phyloP scores from a whole-genome alignment of 92 coral and sea anemone genomes.

The Palythoa grandiflora region DNA sequence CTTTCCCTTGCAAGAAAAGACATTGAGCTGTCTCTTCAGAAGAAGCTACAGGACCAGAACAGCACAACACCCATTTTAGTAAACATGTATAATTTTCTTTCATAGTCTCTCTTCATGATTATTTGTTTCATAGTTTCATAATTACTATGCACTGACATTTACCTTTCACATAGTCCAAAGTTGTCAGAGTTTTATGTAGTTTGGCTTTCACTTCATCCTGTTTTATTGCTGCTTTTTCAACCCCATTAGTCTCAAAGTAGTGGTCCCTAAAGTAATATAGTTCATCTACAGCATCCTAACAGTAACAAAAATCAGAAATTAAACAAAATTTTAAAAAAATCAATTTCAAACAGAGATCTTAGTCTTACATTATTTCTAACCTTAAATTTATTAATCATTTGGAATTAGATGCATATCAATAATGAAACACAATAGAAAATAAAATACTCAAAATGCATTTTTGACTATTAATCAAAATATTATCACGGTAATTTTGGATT shows the following conservation, averaged over 20 bases:
- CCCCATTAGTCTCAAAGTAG: slow-evolving; percentile 91
- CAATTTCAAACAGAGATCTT: background rate
- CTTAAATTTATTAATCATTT: background rate
- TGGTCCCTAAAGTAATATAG: slow-evolving; percentile 92
- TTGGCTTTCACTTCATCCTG: slow-evolving; percentile 75
- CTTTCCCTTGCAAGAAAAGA: slow-evolving; percentile 90
- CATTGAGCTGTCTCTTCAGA: slow-evolving; percentile 86
- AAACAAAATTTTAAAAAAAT: too few relatives aligned
- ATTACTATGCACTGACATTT: background rate
- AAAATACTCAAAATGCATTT: too few relatives aligned
- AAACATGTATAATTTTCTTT: background rate
- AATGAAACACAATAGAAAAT: too few relatives aligned
- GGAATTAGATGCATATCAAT: background rate
- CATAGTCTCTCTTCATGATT: too few relatives aligned
- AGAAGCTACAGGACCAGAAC: slow-evolving; percentile 56
- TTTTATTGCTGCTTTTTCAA: slow-evolving; percentile 86
- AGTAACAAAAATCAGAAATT: background rate
- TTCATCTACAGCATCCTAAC: slow-evolving; percentile 86
- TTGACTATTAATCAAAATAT: too few relatives aligned
- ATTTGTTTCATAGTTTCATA: too few relatives aligned
- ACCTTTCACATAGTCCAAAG: slow-evolving; percentile 83
- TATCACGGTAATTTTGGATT: too few relatives aligned
- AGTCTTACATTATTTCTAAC: background rate
- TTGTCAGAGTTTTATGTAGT: slow-evolving; percentile 72
- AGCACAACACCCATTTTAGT: background rate